Percentiles rank a stretch among this genome's conserved stretches.
Conservation (phyloP, 2,888 invertebrate species). For the Drosophila multiciliata region DNA sequence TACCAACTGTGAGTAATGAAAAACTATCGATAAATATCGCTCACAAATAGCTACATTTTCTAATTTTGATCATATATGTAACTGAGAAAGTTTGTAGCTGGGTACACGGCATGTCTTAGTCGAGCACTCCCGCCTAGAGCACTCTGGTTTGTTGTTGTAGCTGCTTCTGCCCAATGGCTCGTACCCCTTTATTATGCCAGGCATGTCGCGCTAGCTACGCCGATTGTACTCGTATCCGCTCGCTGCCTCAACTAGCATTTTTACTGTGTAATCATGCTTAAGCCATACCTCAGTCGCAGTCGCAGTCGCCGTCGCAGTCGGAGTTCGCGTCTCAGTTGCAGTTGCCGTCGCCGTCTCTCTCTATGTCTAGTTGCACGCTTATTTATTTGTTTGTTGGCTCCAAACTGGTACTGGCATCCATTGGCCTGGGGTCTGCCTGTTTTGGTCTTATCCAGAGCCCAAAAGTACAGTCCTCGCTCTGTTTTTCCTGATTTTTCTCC, state of each 20-base stretch:
- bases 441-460: conserved; percentile 30
- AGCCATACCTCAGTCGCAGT: conserved; percentile 46
- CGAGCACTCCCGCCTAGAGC: not conserved
- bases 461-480: conserved; percentile 68
- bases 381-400: conserved; percentile 76
- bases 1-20: not conserved
- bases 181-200: conserved; percentile 71
- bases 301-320: conserved; percentile 6
- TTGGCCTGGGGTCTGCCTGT: conserved; percentile 28
- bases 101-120: not conserved
- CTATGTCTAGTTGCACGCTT: conserved; percentile 72
- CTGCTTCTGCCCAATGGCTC: conserved; percentile 44
- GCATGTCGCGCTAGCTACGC: conserved; percentile 64
- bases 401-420: conserved; percentile 75
- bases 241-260: conserved; percentile 42
- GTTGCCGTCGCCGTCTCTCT: conserved; percentile 20
- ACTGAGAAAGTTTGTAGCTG: not conserved
- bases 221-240: conserved; percentile 57
- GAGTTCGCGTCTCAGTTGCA: conserved; percentile 1
- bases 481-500: conserved; percentile 77
- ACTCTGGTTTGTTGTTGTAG: conserved; percentile 5
- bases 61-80: not conserved
- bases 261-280: conserved; percentile 68
- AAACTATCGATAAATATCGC: not conserved
- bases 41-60: not conserved